Base-by-base conservation (phyloP, 2,113 vertebrate species). In the Alethe diademata region DNA sequence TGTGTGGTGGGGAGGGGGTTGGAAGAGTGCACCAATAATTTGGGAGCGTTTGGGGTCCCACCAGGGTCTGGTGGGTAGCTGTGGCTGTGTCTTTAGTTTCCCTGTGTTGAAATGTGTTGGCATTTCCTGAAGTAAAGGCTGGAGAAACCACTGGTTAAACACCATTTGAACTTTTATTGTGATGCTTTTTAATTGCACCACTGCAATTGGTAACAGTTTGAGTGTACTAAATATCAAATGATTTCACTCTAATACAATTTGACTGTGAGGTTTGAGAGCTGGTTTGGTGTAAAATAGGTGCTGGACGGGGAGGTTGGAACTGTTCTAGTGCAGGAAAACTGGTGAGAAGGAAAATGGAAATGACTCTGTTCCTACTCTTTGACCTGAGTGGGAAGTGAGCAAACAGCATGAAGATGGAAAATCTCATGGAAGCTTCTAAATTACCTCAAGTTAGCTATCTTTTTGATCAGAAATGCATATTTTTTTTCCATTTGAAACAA, bases 171-270 rank as follows among this genome's bases (percentile, higher is more conserved):
- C n/a, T 33, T 38, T 11, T 11, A 6, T 47, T 5, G 0, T 14
- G 33, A 14, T 54, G 51, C 31, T 83, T 93, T 91, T 71, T 64
- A 56, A 22, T 72, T 60, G 54, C 2, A 23, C 2, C 0, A 3
- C n/a, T 64, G 13, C 42, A 40, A 2, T 40, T 0, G 0, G 42
- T 50, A 29, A 66, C 53, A 45, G 19, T 78, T 58, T 66, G 72
- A 73, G 19, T 38, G n/a, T n/a, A 11, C 66, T 66, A 70, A 82
- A 73, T 12, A 5, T 57, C 40, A 56, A 11, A 45, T 64, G 1
- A 10, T 56, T 75, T 31, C 61, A 15, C 53, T 61, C 36, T n/a
- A 31, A 14, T 25, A 18, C 24, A 24, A 0, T 62, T 81, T 42
- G 69, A 19, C 40, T 76, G 24, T 26, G 36, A 15, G 48, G 5